These are phyloP conservation scores for Ectemnius cavifrons DNA, from an alignment of 2,888 invertebrate species.

Conservation along the genomic window DNA sequence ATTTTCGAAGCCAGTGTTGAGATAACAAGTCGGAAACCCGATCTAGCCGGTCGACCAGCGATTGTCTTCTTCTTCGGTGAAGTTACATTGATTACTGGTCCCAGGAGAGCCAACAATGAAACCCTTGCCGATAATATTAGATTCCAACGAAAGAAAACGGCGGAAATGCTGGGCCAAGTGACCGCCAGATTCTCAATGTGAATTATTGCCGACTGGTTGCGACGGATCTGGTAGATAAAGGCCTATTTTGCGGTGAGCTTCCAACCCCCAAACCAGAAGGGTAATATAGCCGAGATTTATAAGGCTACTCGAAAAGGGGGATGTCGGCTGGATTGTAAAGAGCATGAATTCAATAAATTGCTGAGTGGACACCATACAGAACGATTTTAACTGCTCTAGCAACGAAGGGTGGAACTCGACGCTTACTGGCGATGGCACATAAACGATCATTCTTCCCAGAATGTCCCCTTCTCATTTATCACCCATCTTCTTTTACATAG, in stretches of 20 bases:
- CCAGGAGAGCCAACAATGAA: constrained; percentile 15
- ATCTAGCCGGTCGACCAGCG: constrained; percentile 1
- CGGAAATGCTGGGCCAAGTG: not conserved
- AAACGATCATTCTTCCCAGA: constrained; percentile 32
- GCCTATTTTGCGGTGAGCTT: not conserved
- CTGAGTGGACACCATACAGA: constrained; percentile 13
- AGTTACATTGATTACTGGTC: not conserved
- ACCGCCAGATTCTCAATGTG: not conserved
- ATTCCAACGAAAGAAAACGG: not conserved
- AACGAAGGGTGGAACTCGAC: constrained; percentile 23
- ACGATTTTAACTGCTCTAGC: constrained; percentile 26
- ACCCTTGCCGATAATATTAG: not conserved
- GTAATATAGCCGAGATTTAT: constrained; percentile 40
- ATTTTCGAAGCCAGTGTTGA: not conserved
- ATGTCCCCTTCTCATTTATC: constrained; percentile 27
- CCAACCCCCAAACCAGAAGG: constrained; percentile 6
- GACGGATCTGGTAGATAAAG: not conserved
- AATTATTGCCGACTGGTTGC: not conserved
- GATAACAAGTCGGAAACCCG: constrained; percentile 7
- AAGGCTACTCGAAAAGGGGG: constrained; percentile 22
- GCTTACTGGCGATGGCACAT: constrained; percentile 14
- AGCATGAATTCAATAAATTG: constrained; percentile 24
- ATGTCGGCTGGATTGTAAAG: constrained; percentile 22
- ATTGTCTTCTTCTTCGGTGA: not conserved
- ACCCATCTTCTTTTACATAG: not conserved